Evolutionary conservation across 1,140 invertebrate species (phyloP), one percentile per base, ranked within the genome.

Genomic region (Drosophila bocqueti): DNA sequence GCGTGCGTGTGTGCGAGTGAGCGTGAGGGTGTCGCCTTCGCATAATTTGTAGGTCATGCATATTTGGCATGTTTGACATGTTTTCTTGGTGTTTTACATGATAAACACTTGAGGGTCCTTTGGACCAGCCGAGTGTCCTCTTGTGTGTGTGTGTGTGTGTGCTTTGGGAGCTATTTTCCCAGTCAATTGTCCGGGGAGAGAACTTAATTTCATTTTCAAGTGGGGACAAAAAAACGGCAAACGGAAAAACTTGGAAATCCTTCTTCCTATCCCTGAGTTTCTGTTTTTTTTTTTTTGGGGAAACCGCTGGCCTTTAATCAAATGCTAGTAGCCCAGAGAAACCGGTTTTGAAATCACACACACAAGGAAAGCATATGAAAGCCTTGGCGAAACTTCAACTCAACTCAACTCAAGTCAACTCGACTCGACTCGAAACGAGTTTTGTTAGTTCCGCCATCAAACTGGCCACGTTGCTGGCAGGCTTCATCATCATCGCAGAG

Each of bases 11-110:
- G n/a, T 43, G 42, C 18, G 42, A 2, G 59, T 65, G 29, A 7
- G 52, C 31, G 43, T 68, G 64, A 47, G 68, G 73, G 76, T 86
- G 83, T 83, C 83, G 66, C 83, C 79, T 79, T 84, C 74, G 84
- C 84, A 89, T 89, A 89, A 89, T 89, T 89, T 91, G 87, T 91
- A 77, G 77, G 78, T 91, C 81, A 89, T 81, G 64, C 83, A 91
- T 91, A 83, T 91, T 91, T 84, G 75, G 75, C 65, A 91, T 91
- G 89, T 91, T 87, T 84, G 81, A 84, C 87, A 91, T 89, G 78
- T 91, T 91, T 87, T 76, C 73, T 91, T 82, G 78, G 66, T 79
- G 79, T 87, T 91, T 84, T 72, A 91, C 87, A 89, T 84, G 76
- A 81, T 90, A 91, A 89, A 83, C 83, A 91, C 79, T 84, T 84